phyloP scores from a whole-genome alignment of 2,113 vertebrate genomes.

The Odocoileus virginianus region DNA sequence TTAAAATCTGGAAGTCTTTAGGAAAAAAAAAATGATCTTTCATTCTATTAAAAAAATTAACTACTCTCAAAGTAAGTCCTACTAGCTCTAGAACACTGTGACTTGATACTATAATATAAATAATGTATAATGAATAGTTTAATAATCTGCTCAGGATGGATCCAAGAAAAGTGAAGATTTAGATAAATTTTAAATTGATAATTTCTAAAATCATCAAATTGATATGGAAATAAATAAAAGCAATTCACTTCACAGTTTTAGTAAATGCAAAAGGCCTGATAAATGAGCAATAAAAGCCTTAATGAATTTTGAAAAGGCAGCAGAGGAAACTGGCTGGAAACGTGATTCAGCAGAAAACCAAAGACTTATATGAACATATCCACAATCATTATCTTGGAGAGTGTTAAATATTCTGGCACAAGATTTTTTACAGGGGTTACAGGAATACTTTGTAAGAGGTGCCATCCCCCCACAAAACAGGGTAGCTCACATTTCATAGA shows the following conservation, averaged over 20 bases:
- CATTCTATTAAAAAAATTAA: neutral
- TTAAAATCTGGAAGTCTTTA: neutral
- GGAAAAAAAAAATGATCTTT: neutral
- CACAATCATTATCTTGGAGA: neutral
- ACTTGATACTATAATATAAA: neutral
- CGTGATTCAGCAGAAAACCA: neutral
- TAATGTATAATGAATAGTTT: neutral
- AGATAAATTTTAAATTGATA: slow-evolving; percentile 28
- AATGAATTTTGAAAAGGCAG: neutral
- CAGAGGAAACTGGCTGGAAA: neutral
- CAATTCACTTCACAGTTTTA: neutral
- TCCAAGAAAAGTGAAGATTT: neutral
- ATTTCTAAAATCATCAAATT: slow-evolving; percentile 9
- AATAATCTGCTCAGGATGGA: neutral
- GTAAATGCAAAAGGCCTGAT: neutral
- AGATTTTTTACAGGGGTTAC: neutral
- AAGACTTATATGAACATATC: neutral
- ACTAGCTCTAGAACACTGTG: neutral
- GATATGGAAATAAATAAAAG: slow-evolving; percentile 7
- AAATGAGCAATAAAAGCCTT: neutral
- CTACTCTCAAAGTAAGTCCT: neutral
- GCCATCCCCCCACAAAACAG: neutral
- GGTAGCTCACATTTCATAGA: neutral
- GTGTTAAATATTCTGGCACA: neutral
- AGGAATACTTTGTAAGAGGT: neutral